Evolutionary conservation across 35 echinoderm and acorn worm genomes (phyloP).

Genomic region (Ophiothrix spiculata): DNA sequence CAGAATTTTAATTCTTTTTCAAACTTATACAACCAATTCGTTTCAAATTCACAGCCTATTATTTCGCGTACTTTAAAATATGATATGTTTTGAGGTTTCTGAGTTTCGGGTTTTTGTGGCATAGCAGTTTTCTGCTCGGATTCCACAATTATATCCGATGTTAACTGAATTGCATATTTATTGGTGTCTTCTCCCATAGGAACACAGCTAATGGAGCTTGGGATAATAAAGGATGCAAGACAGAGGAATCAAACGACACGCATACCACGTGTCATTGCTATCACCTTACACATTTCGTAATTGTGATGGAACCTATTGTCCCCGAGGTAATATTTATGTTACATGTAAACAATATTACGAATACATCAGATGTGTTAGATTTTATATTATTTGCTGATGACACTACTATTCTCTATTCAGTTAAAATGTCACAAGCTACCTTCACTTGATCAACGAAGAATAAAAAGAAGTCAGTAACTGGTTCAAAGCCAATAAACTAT

Average conservation of each 20-base stretch:
- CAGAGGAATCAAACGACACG: slow-evolving; percentile 21
- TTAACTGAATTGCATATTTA: neutral
- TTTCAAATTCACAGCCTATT: no score
- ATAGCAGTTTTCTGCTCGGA: neutral
- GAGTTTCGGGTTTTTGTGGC: neutral
- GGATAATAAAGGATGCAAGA: slow-evolving; percentile 59
- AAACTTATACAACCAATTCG: no score
- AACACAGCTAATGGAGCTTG: slow-evolving; percentile 57
- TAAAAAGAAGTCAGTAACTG: no score
- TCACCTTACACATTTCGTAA: slow-evolving; percentile 56
- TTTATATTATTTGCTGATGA: no score
- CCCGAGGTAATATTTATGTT: slow-evolving; percentile 12
- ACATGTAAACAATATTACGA: no score
- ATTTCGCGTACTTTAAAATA: neutral
- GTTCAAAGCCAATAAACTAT: no score
- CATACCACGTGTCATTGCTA: slow-evolving; percentile 49
- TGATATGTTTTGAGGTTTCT: neutral
- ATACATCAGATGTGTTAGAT: no score
- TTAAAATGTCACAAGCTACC: no score
- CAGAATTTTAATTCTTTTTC: no score
- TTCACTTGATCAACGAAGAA: no score
- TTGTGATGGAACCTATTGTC: slow-evolving; percentile 55
- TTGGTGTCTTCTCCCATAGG: neutral
- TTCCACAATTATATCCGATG: neutral
- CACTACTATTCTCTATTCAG: no score